A percentile compares a stretch with the other conserved stretches of the same genome.
Conservation (phyloP, 2,888 invertebrate genomes). For the Amphipoea lucens region DNA sequence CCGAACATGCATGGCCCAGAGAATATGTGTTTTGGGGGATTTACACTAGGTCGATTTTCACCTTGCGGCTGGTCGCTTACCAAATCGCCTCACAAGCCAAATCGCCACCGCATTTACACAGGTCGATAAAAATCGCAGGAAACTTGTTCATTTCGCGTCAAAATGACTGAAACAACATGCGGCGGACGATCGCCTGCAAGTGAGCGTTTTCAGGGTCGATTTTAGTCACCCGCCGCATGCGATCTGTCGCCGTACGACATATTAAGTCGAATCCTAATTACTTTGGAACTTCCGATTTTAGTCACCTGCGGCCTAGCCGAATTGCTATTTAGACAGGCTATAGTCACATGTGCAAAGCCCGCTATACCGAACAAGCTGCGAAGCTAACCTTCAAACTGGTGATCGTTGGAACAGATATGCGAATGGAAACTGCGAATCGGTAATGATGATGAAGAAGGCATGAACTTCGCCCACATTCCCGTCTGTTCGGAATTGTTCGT, state of each 20-base stretch:
- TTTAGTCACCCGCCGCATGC: conserved; percentile 68
- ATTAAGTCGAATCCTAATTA: no score
- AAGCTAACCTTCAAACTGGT: background rate
- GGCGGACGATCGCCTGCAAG: conserved; percentile 50
- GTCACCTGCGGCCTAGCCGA: background rate
- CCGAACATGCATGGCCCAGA: background rate
- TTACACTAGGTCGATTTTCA: background rate
- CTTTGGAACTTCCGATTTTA: background rate
- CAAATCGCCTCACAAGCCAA: background rate
- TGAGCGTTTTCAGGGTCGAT: conserved; percentile 61
- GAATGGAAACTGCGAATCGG: background rate
- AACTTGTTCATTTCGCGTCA: background rate
- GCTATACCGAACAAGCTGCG: background rate
- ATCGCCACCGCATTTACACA: background rate
- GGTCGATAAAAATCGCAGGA: background rate
- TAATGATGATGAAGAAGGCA: background rate
- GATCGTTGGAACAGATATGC: background rate
- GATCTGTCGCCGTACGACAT: no score
- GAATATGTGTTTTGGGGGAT: no score
- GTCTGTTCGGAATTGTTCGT: background rate
- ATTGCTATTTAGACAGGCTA: background rate
- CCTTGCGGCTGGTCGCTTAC: no score
- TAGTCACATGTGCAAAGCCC: background rate
- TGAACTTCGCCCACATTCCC: background rate
- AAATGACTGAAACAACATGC: background rate